Conservation (phyloP, 2,113 vertebrate genomes). For the Phylloscopus trochilus region DNA sequence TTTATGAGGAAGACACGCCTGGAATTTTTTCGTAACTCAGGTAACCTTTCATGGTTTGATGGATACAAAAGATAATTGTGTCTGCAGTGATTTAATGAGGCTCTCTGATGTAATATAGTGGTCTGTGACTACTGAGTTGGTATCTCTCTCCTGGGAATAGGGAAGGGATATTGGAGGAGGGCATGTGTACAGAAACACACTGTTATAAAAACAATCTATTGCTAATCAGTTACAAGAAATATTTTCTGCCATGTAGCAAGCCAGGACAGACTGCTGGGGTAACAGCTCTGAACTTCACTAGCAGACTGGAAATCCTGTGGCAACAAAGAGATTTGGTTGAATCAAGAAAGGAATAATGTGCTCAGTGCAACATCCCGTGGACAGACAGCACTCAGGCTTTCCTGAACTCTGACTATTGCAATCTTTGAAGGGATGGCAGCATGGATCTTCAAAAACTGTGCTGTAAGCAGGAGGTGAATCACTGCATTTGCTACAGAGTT, state of each 20-base stretch:
- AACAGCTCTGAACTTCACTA: not conserved
- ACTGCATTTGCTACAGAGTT: not conserved
- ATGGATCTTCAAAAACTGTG: not conserved
- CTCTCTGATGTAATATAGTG: constrained; percentile 39
- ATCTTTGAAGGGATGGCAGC: not conserved
- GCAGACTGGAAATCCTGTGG: not conserved
- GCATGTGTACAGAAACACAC: not conserved
- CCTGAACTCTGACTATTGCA: not conserved
- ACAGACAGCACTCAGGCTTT: not conserved
- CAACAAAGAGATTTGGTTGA: not conserved
- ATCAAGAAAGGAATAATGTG: not conserved
- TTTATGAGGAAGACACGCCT: constrained; percentile 66
- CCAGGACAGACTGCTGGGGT: not conserved
- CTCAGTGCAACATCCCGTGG: not conserved
- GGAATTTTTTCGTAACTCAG: constrained; percentile 70
- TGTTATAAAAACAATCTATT: constrained; percentile 23
- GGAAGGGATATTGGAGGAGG: not conserved
- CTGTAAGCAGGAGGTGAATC: not conserved
- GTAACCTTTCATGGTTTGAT: constrained; percentile 64
- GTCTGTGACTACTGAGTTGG: constrained; percentile 40
- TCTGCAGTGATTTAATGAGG: constrained; percentile 55
- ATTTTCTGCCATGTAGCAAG: not conserved
- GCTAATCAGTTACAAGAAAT: constrained; percentile 1
- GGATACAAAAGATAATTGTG: constrained; percentile 58
- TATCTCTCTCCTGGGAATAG: constrained; percentile 35